Percentiles rank a stretch among this genome's conserved stretches.
phyloP scores from a whole-genome alignment of 2,113 vertebrate genomes.

The Marmota flaviventris region DNA sequence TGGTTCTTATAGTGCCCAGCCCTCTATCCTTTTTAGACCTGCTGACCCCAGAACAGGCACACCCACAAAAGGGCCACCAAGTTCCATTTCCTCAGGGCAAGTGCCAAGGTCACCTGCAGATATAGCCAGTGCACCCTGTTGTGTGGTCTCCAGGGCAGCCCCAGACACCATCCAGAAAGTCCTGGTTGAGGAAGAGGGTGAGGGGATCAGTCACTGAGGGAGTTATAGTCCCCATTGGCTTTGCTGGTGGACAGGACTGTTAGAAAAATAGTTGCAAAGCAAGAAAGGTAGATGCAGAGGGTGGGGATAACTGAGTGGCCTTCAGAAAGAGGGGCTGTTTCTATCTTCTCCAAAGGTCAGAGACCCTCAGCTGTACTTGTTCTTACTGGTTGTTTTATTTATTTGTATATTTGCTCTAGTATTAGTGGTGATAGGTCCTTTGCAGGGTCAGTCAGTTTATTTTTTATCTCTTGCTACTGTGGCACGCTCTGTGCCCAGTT shows the following conservation, averaged over 20 bases:
- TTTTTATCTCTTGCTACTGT: background rate
- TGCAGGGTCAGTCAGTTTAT: background rate
- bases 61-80: background rate
- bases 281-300: background rate
- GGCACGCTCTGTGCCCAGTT: background rate
- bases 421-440: background rate
- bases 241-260: background rate
- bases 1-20: background rate
- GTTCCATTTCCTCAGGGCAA: slow-evolving; percentile 26
- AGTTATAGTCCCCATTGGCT: background rate
- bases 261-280: background rate
- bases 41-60: background rate
- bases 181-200: background rate
- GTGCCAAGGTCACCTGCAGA: background rate
- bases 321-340: background rate
- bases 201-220: background rate
- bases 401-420: background rate
- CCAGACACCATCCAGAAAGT: background rate
- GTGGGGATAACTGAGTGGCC: background rate
- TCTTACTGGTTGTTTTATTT: background rate
- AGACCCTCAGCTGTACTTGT: background rate
- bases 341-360: background rate
- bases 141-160: background rate
- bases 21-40: slow-evolving; percentile 7
- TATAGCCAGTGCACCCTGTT: background rate